Evolutionary conservation across 2,113 vertebrate species (phyloP).

Genomic region (Nymphicus hollandicus): DNA sequence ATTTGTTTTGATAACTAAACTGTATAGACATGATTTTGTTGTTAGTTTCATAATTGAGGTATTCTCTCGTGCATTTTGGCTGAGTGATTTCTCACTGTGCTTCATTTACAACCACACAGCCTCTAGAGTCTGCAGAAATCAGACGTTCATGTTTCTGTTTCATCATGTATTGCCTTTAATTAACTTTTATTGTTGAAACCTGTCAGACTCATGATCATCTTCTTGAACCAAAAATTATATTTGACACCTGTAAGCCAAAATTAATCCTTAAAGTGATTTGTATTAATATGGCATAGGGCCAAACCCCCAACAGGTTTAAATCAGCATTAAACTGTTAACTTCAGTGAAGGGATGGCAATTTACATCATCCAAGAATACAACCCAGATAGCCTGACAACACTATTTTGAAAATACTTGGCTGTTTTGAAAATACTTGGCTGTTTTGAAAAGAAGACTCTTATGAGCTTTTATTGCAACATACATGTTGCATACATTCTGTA

Average conservation of each 20-base stretch:
- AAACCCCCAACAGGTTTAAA: neutral
- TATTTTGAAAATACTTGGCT: neutral
- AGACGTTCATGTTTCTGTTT: conserved; percentile 27
- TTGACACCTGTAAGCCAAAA: conserved; percentile 2
- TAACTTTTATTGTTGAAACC: conserved; percentile 40
- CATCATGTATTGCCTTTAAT: conserved; percentile 21
- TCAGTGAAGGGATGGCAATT: neutral
- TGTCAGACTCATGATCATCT: conserved; percentile 1
- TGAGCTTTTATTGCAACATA: neutral
- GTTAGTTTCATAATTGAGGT: conserved; percentile 36
- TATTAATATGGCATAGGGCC: neutral
- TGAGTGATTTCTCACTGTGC: conserved; percentile 19
- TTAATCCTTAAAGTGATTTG: conserved; percentile 15
- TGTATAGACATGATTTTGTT: neutral
- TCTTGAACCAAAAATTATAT: conserved; percentile 4
- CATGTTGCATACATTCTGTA: neutral
- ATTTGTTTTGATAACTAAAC: conserved; percentile 19
- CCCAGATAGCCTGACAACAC: neutral
- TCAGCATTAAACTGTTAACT: neutral
- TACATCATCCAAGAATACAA: neutral
- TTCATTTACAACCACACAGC: neutral
- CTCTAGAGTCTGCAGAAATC: conserved; percentile 41
- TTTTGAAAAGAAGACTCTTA: neutral
- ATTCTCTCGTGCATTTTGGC: conserved; percentile 6
- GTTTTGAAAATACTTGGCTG: neutral